phyloP scores from a whole-genome alignment of 2,113 vertebrate genomes.

The Eurypyga helias region DNA sequence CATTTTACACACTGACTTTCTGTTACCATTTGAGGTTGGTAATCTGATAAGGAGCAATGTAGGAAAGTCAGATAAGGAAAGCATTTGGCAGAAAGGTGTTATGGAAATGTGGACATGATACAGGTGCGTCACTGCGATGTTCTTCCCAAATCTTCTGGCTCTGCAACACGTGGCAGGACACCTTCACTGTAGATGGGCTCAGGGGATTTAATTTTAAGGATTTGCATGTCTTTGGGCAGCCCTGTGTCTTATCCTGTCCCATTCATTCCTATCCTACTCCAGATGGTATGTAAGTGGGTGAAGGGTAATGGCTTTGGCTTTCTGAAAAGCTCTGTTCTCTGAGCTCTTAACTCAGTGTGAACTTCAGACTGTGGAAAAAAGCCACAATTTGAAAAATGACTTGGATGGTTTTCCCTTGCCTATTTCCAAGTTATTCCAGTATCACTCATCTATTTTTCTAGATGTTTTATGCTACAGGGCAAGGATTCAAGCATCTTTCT shows the following conservation, averaged over 20 bases:
- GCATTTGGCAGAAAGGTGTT: neutral
- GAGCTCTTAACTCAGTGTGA: neutral
- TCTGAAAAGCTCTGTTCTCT: slow-evolving; percentile 49
- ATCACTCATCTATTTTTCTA: neutral
- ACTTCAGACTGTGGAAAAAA: neutral
- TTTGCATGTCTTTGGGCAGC: neutral
- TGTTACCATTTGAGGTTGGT: neutral
- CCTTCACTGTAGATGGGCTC: neutral
- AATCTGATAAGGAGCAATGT: neutral
- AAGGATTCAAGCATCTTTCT: neutral
- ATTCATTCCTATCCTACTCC: slow-evolving; percentile 20
- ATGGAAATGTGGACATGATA: neutral
- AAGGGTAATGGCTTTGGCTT: neutral
- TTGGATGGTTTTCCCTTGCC: neutral
- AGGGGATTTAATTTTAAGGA: neutral
- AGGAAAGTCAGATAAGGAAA: neutral
- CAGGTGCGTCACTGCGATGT: neutral
- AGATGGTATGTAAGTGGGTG: slow-evolving; percentile 54
- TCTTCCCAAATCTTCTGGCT: neutral
- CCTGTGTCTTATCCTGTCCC: neutral
- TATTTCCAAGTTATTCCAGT: neutral
- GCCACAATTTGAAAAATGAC: neutral
- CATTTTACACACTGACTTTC: fast-evolving
- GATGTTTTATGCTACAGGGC: neutral
- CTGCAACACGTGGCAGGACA: fast-evolving